These are phyloP conservation scores for Hedychridium roseum DNA, from an alignment of 2,888 invertebrate genomes.

Conservation along the genomic window DNA sequence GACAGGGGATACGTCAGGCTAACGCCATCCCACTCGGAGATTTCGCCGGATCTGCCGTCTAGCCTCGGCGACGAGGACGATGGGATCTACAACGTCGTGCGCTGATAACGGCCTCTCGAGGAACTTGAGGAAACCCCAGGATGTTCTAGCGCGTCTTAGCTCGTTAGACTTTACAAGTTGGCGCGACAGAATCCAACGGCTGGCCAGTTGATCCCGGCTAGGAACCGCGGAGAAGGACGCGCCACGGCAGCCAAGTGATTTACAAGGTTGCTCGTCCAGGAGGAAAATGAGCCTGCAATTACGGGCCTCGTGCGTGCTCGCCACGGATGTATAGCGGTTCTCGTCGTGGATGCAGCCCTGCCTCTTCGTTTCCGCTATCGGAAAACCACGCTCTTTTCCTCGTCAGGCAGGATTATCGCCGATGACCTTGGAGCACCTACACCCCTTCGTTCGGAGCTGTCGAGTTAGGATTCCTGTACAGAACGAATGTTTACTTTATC, in stretches of 20 bases:
- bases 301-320: slow-evolving; percentile 27
- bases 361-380: slow-evolving; percentile 31
- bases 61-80: slow-evolving; percentile 58
- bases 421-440: slow-evolving; percentile 7
- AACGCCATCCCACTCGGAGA: slow-evolving; percentile 52
- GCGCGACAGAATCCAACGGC: too few species aligned
- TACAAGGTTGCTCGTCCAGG: slow-evolving; percentile 42
- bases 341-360: slow-evolving; percentile 14
- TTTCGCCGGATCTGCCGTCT: slow-evolving; percentile 53
- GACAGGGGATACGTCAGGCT: slow-evolving; percentile 57
- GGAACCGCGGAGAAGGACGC: slow-evolving; percentile 12
- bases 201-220: too few species aligned
- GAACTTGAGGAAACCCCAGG: too few species aligned
- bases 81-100: slow-evolving; percentile 62
- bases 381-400: slow-evolving; percentile 18
- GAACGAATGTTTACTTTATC: neutral
- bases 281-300: slow-evolving; percentile 38
- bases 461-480: neutral
- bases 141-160: too few species aligned
- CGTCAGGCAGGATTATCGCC: neutral
- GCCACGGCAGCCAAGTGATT: slow-evolving; percentile 29
- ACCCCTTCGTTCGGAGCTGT: slow-evolving; percentile 6
- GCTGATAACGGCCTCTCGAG: slow-evolving; percentile 42
- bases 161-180: too few species aligned
- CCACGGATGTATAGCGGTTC: slow-evolving; percentile 35